Evolutionary conservation across 35 echinoderm and acorn worm genomes (phyloP).

Genomic region (Ophiothrix spiculata): DNA sequence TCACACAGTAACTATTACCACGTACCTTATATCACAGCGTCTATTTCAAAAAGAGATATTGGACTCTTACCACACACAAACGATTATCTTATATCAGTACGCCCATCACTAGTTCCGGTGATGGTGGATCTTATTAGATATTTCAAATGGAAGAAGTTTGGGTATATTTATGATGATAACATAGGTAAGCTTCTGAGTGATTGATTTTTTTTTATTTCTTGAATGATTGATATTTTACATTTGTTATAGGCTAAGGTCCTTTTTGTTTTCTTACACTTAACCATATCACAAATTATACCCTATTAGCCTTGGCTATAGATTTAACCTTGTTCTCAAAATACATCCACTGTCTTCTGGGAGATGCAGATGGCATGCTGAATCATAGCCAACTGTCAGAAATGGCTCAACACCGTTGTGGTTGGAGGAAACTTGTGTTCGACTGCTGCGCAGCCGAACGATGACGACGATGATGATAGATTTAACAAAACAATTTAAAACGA

Average conservation of each 20-base stretch:
- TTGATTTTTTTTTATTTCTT: neutral
- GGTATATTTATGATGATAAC: constrained; percentile 63
- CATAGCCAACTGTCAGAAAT: too few species aligned
- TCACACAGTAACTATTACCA: constrained; percentile 41
- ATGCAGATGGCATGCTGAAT: too few species aligned
- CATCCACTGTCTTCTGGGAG: too few species aligned
- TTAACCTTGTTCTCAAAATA: too few species aligned
- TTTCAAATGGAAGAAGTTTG: constrained; percentile 72
- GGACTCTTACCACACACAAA: neutral
- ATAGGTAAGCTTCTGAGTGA: constrained; percentile 42
- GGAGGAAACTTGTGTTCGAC: too few species aligned
- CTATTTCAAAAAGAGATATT: constrained; percentile 46
- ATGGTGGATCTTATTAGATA: constrained; percentile 48
- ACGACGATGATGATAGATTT: too few species aligned
- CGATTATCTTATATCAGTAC: constrained; percentile 71
- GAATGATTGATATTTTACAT: neutral
- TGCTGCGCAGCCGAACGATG: too few species aligned
- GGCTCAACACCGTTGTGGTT: too few species aligned
- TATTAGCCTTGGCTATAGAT: too few species aligned
- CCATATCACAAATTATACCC: too few species aligned
- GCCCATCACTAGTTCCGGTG: constrained; percentile 58
- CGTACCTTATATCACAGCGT: constrained; percentile 42
- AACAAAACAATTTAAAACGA: too few species aligned
- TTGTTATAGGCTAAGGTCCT: neutral
- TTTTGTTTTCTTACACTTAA: too few species aligned